Evolutionary conservation across 1,140 invertebrate genomes (phyloP).

Genomic region (Drosophila setifemur): DNA sequence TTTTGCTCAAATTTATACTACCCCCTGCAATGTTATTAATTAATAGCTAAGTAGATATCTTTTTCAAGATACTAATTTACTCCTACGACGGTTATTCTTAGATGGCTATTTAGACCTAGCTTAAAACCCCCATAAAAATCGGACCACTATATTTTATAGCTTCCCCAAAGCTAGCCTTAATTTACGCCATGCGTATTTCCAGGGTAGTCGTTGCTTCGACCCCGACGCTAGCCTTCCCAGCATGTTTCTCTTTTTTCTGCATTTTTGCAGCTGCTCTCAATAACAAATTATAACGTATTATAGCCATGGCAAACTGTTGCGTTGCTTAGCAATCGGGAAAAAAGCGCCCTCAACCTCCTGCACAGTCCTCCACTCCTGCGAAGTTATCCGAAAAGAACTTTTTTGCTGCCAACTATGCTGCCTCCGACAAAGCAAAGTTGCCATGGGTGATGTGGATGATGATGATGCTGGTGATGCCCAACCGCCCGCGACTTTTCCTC

Average conservation of each 20-base stretch:
- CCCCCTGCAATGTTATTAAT: too few relatives aligned
- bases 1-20: too few relatives aligned
- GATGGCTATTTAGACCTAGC: too few relatives aligned
- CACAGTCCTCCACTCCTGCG: constrained; percentile 6
- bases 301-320: constrained; percentile 82
- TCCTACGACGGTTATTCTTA: too few relatives aligned
- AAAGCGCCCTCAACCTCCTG: constrained; percentile 25
- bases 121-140: too few relatives aligned
- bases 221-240: not conserved
- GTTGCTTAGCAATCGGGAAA: constrained; percentile 76
- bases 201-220: too few relatives aligned
- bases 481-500: not conserved
- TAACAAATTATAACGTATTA: constrained; percentile 82
- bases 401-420: constrained; percentile 58
- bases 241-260: constrained; percentile 32
- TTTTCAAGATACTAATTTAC: too few relatives aligned
- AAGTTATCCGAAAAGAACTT: constrained; percentile 19
- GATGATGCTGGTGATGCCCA: constrained; percentile 16
- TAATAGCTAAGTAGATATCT: too few relatives aligned
- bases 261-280: constrained; percentile 77
- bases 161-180: too few relatives aligned
- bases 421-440: constrained; percentile 78
- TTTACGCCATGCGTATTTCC: too few relatives aligned
- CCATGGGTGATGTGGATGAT: constrained; percentile 67
- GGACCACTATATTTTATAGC: too few relatives aligned